These are phyloP conservation scores for Scaptodrosophila lebanonensis DNA, from an alignment of 1,140 invertebrate genomes.

Conservation along the genomic window DNA sequence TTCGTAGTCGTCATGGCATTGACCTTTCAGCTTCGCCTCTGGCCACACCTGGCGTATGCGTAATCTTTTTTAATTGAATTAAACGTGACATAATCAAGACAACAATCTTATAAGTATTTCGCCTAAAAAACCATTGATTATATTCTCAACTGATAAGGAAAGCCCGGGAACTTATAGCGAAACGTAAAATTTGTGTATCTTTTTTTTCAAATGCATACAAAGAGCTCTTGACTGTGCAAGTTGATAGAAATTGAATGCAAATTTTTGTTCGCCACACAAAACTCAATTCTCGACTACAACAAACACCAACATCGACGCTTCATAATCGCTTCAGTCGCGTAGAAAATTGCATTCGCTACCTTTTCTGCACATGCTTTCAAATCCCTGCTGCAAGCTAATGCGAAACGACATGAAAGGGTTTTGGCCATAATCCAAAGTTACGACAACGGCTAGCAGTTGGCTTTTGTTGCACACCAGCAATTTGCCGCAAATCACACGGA, in stretches of 20 bases:
- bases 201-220: background rate
- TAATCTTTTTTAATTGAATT: conserved; percentile 73
- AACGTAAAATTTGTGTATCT: background rate
- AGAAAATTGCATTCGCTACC: conserved; percentile 67
- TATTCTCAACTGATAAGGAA: no score
- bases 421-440: conserved; percentile 52
- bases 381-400: conserved; percentile 46
- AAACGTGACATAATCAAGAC: conserved; percentile 58
- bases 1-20: conserved; percentile 35
- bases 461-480: no score
- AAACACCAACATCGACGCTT: conserved; percentile 6
- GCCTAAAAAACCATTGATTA: no score
- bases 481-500: no score
- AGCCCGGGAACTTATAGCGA: no score
- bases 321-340: conserved; percentile 48
- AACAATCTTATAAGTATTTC: no score
- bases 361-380: conserved; percentile 31
- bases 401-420: conserved; percentile 61
- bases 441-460: background rate
- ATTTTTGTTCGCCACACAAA: conserved; percentile 16
- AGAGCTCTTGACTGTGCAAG: conserved; percentile 26
- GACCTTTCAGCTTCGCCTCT: conserved; percentile 50
- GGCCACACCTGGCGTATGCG: conserved; percentile 59
- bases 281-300: conserved; percentile 50
- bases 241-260: conserved; percentile 53